phyloP scores from a whole-genome alignment of 2,888 invertebrate species.

The Synanthedon formicaeformis region DNA sequence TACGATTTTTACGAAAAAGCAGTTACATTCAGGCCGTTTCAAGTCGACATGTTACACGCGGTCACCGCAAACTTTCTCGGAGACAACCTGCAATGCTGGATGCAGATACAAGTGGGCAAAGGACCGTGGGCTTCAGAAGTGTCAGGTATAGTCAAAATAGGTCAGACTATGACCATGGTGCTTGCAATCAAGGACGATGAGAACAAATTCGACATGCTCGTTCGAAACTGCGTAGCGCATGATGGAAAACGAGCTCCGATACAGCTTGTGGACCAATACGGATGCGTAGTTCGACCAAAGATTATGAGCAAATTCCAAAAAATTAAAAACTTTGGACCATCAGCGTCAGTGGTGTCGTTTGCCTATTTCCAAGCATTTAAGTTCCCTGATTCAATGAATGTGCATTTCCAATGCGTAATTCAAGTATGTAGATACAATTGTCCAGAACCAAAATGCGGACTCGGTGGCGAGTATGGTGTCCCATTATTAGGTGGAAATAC shows the following conservation, averaged over 20 bases:
- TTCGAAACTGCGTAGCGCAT: constrained; percentile 93
- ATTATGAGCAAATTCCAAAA: constrained; percentile 97
- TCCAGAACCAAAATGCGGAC: constrained; percentile 89
- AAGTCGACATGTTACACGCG: constrained; percentile 95
- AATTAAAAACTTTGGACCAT: constrained; percentile 94
- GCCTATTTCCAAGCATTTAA: constrained; percentile 98
- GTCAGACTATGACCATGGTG: constrained; percentile 97
- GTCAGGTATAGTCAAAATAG: constrained; percentile 94
- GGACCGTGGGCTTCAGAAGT: constrained; percentile 98
- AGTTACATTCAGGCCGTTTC: constrained; percentile 94
- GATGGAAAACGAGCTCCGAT: constrained; percentile 94
- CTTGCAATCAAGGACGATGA: constrained; percentile 95
- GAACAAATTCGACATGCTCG: constrained; percentile 95
- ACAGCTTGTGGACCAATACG: constrained; percentile 92
- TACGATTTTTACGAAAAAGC: constrained; percentile 97
- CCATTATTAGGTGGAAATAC: constrained; percentile 74
- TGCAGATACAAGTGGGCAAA: constrained; percentile 97
- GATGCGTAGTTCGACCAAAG: constrained; percentile 93
- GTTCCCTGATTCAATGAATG: constrained; percentile 97
- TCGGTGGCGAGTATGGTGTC: constrained; percentile 76
- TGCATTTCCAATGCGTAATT: constrained; percentile 96
- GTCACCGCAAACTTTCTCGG: constrained; percentile 96
- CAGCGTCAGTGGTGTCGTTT: constrained; percentile 93
- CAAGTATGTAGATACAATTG: constrained; percentile 95
- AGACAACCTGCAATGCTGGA: constrained; percentile 96